phyloP scores from a whole-genome alignment of 2,113 vertebrate genomes.

The Leuciscus idus region DNA sequence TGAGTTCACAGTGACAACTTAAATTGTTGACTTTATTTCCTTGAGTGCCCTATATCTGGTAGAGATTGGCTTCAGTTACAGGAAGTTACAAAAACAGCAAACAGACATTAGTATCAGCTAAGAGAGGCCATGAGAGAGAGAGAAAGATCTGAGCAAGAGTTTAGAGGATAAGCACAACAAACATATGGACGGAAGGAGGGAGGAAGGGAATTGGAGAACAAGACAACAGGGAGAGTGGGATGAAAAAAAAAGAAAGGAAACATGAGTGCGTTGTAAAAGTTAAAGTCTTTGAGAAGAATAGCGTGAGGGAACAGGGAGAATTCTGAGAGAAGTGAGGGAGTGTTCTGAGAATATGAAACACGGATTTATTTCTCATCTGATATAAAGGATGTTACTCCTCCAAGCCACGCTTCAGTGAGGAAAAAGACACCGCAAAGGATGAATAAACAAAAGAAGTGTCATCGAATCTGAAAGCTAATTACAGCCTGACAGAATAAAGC shows the following conservation, averaged over 20 bases:
- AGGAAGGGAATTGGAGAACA: constrained; percentile 41
- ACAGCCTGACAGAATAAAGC: constrained; percentile 48
- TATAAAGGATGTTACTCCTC: constrained; percentile 38
- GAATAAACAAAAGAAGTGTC: constrained; percentile 57
- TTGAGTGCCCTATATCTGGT: constrained; percentile 20
- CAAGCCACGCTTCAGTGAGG: constrained; percentile 25
- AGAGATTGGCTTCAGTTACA: not conserved
- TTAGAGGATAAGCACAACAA: constrained; percentile 43
- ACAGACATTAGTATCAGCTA: constrained; percentile 28
- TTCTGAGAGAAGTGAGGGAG: not conserved
- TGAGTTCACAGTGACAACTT: not conserved
- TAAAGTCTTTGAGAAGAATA: constrained; percentile 38
- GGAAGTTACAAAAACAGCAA: constrained; percentile 17
- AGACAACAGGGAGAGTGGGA: constrained; percentile 40
- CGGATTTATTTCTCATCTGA: constrained; percentile 32
- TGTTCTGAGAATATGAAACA: constrained; percentile 24
- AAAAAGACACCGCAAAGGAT: constrained; percentile 37
- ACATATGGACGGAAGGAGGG: constrained; percentile 38
- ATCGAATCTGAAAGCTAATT: constrained; percentile 50
- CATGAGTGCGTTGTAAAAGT: constrained; percentile 7
- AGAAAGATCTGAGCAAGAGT: constrained; percentile 25
- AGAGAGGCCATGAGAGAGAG: constrained; percentile 27
- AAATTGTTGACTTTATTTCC: constrained; percentile 29
- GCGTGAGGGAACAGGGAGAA: not conserved
- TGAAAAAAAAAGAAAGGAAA: constrained; percentile 37